Evolutionary conservation across 2,113 vertebrate species (phyloP), one percentile per base, ranked within the genome.

Genomic region (Vanacampus margaritifer): DNA sequence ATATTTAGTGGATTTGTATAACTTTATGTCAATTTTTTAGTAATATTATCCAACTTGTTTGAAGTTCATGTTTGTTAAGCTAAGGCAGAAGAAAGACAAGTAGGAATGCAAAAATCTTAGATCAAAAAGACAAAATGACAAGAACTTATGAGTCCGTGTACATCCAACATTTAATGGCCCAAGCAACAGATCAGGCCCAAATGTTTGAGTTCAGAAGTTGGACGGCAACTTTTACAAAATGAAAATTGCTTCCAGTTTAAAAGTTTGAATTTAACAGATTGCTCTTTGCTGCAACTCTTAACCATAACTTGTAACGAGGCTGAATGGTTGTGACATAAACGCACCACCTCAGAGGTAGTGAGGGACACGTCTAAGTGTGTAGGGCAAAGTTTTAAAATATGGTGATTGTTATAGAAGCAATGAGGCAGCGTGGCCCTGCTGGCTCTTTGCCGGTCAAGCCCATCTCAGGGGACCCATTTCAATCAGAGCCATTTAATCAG

Each of bases 401-500:
- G 4, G 36, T n/a, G 56, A 68, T 60, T 57, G 63, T 74, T 73
- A 50, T 16, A 41, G 28, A 76, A 58, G 43, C 48, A 45, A 50
- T 71, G 64, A 84, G 61, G 75, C 64, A 23, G n/a, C 7, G 12
- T 14, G 63, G 61, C 67, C 63, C 68, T 35, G 66, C 48, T 65
- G 66, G 41, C 54, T 65, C 59, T 72, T 79, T 75, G 69, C 68
- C n/a, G 71, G 67, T 76, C 61, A 72, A 73, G 28, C 3, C 61
- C 28, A 51, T 73, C 13, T 12, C 67, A 23, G 45, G 65, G 48
- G 19, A 23, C 59, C 12, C 69, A 28, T 75, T 72, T 84, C 67
- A 80, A 77, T 78, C 79, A 70, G 37, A 67, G 13, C 65, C 64
- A 67, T 82, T 85, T 84, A 75, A 86, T 84, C 76, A 85, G 72